These are phyloP conservation scores for Pholis gunnellus DNA, from an alignment of 2,113 vertebrate genomes.

Conservation along the genomic window DNA sequence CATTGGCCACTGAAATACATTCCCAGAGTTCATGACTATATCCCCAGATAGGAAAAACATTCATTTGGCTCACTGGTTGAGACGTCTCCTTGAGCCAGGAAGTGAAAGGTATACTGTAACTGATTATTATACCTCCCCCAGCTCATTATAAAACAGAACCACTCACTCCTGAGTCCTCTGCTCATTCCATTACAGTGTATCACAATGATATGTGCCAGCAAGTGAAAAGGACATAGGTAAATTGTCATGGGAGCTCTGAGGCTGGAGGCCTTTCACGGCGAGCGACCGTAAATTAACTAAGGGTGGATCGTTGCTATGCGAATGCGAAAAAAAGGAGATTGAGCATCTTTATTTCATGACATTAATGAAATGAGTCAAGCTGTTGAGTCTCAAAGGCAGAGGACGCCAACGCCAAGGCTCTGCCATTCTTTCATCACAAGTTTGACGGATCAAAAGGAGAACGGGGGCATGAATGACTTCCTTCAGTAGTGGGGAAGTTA, in stretches of 20 bases:
- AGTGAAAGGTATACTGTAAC: constrained; percentile 28
- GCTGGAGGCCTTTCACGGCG: constrained; percentile 48
- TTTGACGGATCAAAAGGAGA: constrained; percentile 64
- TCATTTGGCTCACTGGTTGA: constrained; percentile 27
- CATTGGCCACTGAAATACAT: constrained; percentile 16
- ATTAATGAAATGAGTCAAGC: constrained; percentile 80
- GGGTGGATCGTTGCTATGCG: constrained; percentile 56
- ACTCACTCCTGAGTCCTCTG: constrained; percentile 21
- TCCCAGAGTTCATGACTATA: constrained; percentile 30
- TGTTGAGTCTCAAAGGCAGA: constrained; percentile 72
- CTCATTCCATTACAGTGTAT: constrained; percentile 60
- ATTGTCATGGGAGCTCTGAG: constrained; percentile 69
- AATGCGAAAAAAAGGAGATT: constrained; percentile 51
- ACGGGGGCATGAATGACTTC: constrained; percentile 59
- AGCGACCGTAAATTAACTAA: constrained; percentile 70
- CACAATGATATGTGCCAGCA: constrained; percentile 51
- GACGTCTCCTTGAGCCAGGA: constrained; percentile 18
- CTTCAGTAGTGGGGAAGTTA: constrained; percentile 59
- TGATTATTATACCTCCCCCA: constrained; percentile 49
- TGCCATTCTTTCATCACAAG: constrained; percentile 67
- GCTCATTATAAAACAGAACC: constrained; percentile 61
- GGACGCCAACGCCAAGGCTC: constrained; percentile 50
- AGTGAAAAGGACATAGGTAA: constrained; percentile 75
- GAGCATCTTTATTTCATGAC: constrained; percentile 77
- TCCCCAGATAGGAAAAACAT: constrained; percentile 8